Percentiles rank a stretch among this genome's conserved stretches.
Evolutionary conservation across 2,888 invertebrate species (phyloP).

Genomic region (Tiliacea aurago): DNA sequence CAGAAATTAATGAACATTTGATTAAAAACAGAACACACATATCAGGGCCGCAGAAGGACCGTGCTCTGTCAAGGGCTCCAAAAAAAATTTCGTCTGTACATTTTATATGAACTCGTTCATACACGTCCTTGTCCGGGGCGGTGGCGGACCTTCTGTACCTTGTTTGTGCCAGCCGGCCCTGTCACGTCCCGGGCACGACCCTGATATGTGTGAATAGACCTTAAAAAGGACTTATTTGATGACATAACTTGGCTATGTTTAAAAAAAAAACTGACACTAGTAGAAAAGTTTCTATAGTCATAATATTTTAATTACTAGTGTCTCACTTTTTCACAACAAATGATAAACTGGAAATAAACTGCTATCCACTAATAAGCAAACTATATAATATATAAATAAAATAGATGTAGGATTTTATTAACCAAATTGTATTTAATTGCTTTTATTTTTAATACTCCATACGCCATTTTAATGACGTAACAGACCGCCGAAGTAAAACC

Average conservation of each 20-base stretch:
- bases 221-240: not conserved
- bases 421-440: slow-evolving; percentile 73
- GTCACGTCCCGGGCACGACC: too few species aligned
- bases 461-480: slow-evolving; percentile 59
- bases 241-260: not conserved
- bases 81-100: too few species aligned
- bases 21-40: too few species aligned
- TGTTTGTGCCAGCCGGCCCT: too few species aligned
- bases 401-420: slow-evolving; percentile 69
- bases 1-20: too few species aligned
- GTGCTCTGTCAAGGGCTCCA: too few species aligned
- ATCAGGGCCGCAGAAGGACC: too few species aligned
- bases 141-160: too few species aligned
- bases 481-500: slow-evolving; percentile 69
- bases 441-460: slow-evolving; percentile 69
- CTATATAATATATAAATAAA: slow-evolving; percentile 65
- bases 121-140: too few species aligned
- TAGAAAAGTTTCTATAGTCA: not conserved
- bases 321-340: not conserved
- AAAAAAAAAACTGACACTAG: not conserved
- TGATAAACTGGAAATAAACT: slow-evolving; percentile 4
- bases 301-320: not conserved
- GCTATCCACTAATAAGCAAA: slow-evolving; percentile 37
- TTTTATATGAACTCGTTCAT: too few species aligned
- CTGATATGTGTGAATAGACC: too few species aligned